Base-by-base conservation (phyloP, 2,888 invertebrate genomes). In the Diploptera punctata region DNA sequence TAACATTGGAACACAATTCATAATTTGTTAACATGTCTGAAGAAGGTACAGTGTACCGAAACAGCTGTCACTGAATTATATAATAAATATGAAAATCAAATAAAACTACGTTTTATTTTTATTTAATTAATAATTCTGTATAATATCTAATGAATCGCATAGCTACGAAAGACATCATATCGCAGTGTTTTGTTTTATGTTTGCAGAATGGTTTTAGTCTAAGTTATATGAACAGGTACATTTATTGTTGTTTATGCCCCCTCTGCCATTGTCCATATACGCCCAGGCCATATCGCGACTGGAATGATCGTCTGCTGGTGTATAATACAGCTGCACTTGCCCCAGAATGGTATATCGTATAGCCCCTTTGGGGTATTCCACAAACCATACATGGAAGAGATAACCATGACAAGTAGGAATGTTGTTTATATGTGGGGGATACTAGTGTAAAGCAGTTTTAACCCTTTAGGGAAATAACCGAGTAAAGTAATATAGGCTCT, bases 331-430 rank as follows among this genome's bases (percentile, higher is more conserved):
- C n/a, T n/a, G n/a, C n/a, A n/a, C n/a, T 65, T 65, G 65, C 65
- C 43, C 24, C 26, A 47, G 18, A 65, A 65, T 65, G 65, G 44
- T 44, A 65, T 65, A 65, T 65, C 65, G 29, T 47, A 65, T 44
- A 44, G 47, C 65, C 65, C 65, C 65, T 65, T 65, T 65, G 65
- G 65, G 65, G 65, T 65, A 44, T 29, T 65, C 44, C 47, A 65
- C 65, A 65, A 65, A 65, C 65, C 65, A 47, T 65, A 65, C 47
- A 65, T 65, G 43, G 65, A 13, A 47, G 21, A 70, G 70, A 70
- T 70, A 70, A 70, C 70, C 65, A 62, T 70, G 70, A 70, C 70
- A 70, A 70, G 62, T 65, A 62, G 70, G 65, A 70, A 62, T 70
- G 70, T 70, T 70, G 70, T 70, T 70, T 70, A 70, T 70, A 70